Conservation (phyloP, 2,888 invertebrate species). For the Coleophora flavipennella region DNA sequence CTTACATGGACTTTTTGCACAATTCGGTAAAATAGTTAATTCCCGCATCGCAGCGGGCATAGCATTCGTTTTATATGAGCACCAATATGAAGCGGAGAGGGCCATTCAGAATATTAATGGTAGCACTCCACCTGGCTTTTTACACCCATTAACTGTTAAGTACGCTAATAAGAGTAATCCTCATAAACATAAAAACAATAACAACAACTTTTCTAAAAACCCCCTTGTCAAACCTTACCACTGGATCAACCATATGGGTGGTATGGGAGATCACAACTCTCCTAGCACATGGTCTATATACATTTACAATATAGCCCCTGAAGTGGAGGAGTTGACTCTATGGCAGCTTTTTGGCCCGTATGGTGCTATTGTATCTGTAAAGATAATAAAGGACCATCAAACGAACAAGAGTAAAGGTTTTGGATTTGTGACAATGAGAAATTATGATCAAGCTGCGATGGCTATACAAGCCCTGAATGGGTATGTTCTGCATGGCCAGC, state of each 20-base stretch:
- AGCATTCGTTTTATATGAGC: conserved; percentile 68
- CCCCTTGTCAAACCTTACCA: conserved; percentile 61
- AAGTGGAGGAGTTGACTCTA: conserved; percentile 66
- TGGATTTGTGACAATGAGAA: conserved; percentile 71
- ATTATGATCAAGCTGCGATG: conserved; percentile 70
- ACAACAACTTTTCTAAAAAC: conserved; percentile 62
- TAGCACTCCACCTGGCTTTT: conserved; percentile 64
- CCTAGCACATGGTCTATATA: conserved; percentile 71
- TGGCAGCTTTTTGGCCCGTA: conserved; percentile 71
- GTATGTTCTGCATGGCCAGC: conserved; percentile 61
- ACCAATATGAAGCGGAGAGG: conserved; percentile 65
- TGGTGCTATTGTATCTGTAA: conserved; percentile 72
- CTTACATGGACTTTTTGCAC: conserved; percentile 69
- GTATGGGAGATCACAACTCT: conserved; percentile 62
- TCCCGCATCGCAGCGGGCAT: conserved; percentile 70
- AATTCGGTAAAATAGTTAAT: conserved; percentile 72
- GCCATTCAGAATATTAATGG: conserved; percentile 66
- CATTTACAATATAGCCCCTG: conserved; percentile 68
- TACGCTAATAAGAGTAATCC: conserved; percentile 73
- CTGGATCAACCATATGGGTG: conserved; percentile 68
- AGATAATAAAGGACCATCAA: conserved; percentile 69
- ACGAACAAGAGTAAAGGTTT: conserved; percentile 71
- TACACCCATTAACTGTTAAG: conserved; percentile 71
- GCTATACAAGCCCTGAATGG: conserved; percentile 69
- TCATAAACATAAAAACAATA: conserved; percentile 65